Percentiles rank a stretch among this genome's conserved stretches.
Evolutionary conservation across 2,888 invertebrate genomes (phyloP).

Genomic region (Athalia circularis): DNA sequence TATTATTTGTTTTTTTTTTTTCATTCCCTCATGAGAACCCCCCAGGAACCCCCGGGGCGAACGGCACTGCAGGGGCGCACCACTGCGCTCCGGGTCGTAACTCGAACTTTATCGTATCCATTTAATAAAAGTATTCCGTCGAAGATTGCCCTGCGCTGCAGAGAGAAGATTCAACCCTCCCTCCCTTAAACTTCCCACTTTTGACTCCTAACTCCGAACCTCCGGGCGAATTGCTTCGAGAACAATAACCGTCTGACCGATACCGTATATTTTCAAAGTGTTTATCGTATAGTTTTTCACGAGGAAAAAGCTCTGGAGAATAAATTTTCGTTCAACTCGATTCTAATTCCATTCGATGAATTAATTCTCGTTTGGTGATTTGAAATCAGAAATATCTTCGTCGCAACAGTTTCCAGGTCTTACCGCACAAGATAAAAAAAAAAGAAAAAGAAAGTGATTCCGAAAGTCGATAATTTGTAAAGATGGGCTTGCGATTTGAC

Average conservation of each 20-base stretch:
- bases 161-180: background rate
- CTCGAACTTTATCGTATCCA: slow-evolving; percentile 39
- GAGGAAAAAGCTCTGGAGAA: background rate
- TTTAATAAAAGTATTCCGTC: slow-evolving; percentile 42
- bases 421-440: background rate
- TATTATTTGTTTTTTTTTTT: no score
- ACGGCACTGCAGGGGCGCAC: slow-evolving; percentile 24
- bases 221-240: background rate
- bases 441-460: background rate
- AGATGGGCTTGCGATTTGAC: background rate
- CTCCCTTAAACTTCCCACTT: background rate
- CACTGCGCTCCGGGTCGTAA: slow-evolving; percentile 31
- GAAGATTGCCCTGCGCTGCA: slow-evolving; percentile 28
- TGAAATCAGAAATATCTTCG: no score
- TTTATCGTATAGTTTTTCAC: slow-evolving; percentile 15
- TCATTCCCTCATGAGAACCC: no score
- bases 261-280: slow-evolving; percentile 13
- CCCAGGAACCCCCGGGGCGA: background rate
- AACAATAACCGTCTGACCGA: background rate
- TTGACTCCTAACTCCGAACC: background rate
- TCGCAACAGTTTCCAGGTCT: no score
- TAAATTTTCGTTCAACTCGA: background rate
- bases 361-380: no score
- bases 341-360: background rate
- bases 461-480: background rate